A percentile compares a stretch with the other conserved stretches of the same genome.
Evolutionary conservation across 2,888 invertebrate species (phyloP).

Genomic region (Synergus itoensis): DNA sequence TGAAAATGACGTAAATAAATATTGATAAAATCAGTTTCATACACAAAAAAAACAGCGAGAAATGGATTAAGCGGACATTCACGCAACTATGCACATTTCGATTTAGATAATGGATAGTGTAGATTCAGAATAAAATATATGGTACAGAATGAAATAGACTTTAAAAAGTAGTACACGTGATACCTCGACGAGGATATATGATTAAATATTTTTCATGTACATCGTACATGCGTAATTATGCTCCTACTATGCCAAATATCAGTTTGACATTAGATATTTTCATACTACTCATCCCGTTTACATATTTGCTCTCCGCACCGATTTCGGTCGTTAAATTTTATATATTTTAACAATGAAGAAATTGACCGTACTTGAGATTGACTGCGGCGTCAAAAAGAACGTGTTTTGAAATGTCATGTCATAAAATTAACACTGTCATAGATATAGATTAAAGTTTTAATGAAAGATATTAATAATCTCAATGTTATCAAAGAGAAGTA

Average conservation of each 20-base stretch:
- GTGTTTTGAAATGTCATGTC: not conserved
- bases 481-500: slow-evolving; percentile 16
- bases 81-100: not conserved
- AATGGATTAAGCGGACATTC: not conserved
- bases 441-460: not conserved
- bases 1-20: not conserved
- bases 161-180: too few relatives aligned
- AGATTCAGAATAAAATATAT: not conserved
- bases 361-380: not conserved
- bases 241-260: too few relatives aligned
- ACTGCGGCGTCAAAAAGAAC: not conserved
- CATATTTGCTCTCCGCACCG: not conserved
- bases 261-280: not conserved
- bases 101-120: not conserved
- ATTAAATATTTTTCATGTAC: not conserved
- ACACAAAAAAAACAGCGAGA: not conserved
- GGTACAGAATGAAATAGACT: not conserved
- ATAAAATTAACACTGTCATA: not conserved
- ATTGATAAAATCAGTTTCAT: not conserved
- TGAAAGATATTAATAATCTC: slow-evolving; percentile 1
- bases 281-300: not conserved
- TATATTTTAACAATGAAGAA: slow-evolving; percentile 1
- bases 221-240: too few relatives aligned
- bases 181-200: not conserved
- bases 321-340: not conserved